Conservation (phyloP, 2,797 vertebrate species). For the Lagocephalus sceleratus region DNA sequence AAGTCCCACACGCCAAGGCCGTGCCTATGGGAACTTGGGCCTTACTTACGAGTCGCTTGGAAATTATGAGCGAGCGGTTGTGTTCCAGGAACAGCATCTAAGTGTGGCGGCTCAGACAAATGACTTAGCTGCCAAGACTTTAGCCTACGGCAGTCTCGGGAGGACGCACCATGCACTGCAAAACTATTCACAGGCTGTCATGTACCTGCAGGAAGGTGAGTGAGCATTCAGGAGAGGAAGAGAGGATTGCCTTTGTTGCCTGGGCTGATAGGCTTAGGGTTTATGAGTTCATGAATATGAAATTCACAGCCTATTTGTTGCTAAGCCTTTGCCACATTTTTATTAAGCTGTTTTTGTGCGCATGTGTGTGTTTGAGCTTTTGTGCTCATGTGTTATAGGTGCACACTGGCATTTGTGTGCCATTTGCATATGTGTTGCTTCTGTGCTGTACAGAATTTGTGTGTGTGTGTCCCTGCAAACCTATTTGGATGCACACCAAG, state of each 20-base stretch:
- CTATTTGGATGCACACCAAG: conserved; percentile 52
- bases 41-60: conserved; percentile 94
- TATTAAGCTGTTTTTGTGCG: conserved; percentile 46
- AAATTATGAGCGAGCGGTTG: conserved; percentile 93
- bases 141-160: conserved; percentile 95
- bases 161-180: conserved; percentile 96
- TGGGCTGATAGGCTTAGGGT: conserved; percentile 69
- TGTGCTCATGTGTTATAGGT: conserved; percentile 53
- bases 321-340: conserved; percentile 64
- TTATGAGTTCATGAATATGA: conserved; percentile 72
- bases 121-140: conserved; percentile 91
- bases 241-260: conserved; percentile 62
- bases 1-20: conserved; percentile 79
- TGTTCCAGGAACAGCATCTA: conserved; percentile 96
- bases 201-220: conserved; percentile 88
- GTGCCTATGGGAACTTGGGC: conserved; percentile 94
- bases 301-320: conserved; percentile 66
- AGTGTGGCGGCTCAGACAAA: conserved; percentile 96
- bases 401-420: conserved; percentile 45
- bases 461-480: conserved; percentile 46
- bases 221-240: conserved; percentile 36
- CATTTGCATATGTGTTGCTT: conserved; percentile 50
- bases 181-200: conserved; percentile 98
- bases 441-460: conserved; percentile 50
- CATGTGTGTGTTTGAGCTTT: conserved; percentile 20